Percentiles rank a stretch among this genome's conserved stretches.
phyloP scores from a whole-genome alignment of 2,113 vertebrate species.

The Pseudopodoces humilis region DNA sequence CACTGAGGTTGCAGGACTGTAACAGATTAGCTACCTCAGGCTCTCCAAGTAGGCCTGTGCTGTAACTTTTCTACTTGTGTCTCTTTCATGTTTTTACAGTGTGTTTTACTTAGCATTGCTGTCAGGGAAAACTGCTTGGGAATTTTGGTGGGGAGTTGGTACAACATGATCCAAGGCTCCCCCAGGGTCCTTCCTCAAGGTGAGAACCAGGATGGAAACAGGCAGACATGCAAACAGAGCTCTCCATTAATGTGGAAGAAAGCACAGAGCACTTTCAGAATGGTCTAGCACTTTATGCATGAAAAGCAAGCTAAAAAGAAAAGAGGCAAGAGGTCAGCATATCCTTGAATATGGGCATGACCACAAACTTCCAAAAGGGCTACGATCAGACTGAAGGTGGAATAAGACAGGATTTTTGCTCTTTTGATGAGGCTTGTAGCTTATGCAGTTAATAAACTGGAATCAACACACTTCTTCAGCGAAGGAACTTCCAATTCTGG shows the following conservation, averaged over 20 bases:
- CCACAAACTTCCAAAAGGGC: neutral
- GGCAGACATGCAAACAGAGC: neutral
- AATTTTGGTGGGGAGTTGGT: neutral
- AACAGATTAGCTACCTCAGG: neutral
- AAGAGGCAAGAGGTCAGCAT: neutral
- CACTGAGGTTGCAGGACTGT: neutral
- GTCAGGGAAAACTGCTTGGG: neutral
- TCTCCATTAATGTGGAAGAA: neutral
- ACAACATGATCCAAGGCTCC: fast-evolving
- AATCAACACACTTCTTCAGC: neutral
- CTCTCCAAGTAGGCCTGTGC: neutral
- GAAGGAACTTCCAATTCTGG: neutral
- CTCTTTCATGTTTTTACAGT: neutral
- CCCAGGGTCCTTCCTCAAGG: fast-evolving
- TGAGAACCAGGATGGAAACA: neutral
- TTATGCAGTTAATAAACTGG: neutral
- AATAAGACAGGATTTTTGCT: neutral
- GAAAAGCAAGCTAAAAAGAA: neutral
- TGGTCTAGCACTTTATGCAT: neutral
- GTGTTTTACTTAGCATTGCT: neutral
- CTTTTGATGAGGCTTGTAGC: neutral
- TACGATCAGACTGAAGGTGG: neutral
- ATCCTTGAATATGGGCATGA: fast-evolving
- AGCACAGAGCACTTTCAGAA: neutral
- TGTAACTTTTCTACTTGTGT: neutral